These are phyloP conservation scores for Lasioglossum leucozonium DNA, from an alignment of 2,888 invertebrate genomes.

Conservation along the genomic window DNA sequence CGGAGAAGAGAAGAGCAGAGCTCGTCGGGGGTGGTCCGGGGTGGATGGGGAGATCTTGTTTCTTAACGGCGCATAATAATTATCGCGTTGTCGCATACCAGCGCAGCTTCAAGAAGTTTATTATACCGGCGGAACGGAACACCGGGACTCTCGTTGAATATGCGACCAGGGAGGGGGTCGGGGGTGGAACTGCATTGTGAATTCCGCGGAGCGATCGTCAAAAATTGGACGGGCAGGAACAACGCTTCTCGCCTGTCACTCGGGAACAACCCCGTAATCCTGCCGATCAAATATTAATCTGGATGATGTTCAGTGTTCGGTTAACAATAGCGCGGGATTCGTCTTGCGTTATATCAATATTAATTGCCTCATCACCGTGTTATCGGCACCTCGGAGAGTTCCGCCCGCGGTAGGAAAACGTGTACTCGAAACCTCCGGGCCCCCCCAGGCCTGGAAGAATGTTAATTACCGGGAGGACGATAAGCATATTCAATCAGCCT, in stretches of 20 bases:
- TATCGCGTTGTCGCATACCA: conserved; percentile 51
- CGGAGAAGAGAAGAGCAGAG: neutral
- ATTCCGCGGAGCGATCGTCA: conserved; percentile 56
- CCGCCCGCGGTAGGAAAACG: conserved; percentile 28
- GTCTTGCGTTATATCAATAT: conserved; percentile 63
- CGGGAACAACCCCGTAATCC: conserved; percentile 29
- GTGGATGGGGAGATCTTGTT: conserved; percentile 51
- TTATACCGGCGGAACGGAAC: conserved; percentile 34
- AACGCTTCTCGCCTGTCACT: conserved; percentile 12
- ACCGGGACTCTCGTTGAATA: conserved; percentile 47
- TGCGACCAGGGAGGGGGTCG: conserved; percentile 12
- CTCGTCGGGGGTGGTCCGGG: neutral
- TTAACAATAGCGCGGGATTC: conserved; percentile 57
- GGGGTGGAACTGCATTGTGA: conserved; percentile 24
- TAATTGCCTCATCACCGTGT: conserved; percentile 69
- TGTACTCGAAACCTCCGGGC: neutral
- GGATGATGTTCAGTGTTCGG: conserved; percentile 50
- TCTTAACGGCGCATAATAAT: conserved; percentile 68
- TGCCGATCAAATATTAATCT: conserved; percentile 63
- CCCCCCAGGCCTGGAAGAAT: conserved; percentile 11
- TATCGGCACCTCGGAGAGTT: conserved; percentile 65
- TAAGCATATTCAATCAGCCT: conserved; percentile 16
- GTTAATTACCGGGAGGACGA: conserved; percentile 30
- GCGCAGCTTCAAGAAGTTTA: conserved; percentile 48
- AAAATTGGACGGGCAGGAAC: conserved; percentile 60